Base-by-base conservation (phyloP, 2,888 invertebrate genomes). In the Exocentrus adspersus region DNA sequence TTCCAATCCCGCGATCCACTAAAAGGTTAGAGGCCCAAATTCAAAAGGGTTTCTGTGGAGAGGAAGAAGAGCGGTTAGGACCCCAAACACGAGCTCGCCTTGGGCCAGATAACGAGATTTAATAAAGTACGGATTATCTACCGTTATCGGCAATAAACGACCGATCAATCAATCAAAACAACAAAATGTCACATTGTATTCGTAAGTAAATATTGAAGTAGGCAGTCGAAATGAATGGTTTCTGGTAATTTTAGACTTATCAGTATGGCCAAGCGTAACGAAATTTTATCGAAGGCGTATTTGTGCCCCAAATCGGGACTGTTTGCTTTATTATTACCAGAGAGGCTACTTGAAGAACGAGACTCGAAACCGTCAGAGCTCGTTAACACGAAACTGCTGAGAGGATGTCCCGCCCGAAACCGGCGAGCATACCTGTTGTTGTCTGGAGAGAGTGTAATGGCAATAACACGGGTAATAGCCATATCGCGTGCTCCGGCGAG, bases 401-500 rank as follows among this genome's bases (percentile, higher is more conserved):
- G 9, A 32, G 12, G 32, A 32, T 51, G 51, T 16, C 20, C 28
- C 50, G 32, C 48, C 14, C 28, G 3, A 48, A 48, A 28, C 16
- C 30, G 30, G n/a, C 50, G 17, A 16, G 32, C 54, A 62, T 56
- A 62, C 63, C 63, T 60, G 58, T 66, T 70, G 69, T 24, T 69
- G 65, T 67, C 63, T 65, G 43, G 53, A 65, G n/a, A n/a, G n/a
- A n/a, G 62, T 50, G 62, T 67, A 70, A 64, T 63, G 63, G 65
- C 53, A 73, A 72, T 71, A 72, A 72, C 68, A 67, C 51, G n/a
- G 60, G 69, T 76, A 77, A 78, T 77, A 77, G 75, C 69, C 66
- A 71, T 67, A 77, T 79, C 74, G 79, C 79, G 79, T 79, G 79
- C 70, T 64, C 65, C 64, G 72, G 65, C 73, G 72, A 79, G 79